These are phyloP conservation scores for Cinclus mexicanus DNA, from an alignment of 2,113 vertebrate genomes.

Conservation along the genomic window DNA sequence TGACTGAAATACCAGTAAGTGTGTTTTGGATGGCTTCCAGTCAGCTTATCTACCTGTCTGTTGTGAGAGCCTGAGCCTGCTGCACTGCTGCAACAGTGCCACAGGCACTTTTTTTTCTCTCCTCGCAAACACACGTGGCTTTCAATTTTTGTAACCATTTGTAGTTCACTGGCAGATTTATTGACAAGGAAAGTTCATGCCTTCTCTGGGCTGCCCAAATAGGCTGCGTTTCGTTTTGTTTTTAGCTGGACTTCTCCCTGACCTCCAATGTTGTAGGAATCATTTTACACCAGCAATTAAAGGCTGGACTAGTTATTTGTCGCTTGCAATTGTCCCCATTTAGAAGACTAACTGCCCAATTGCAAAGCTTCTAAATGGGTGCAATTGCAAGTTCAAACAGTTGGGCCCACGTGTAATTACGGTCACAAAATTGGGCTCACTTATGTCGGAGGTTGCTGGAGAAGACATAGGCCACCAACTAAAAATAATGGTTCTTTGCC, in stretches of 20 bases:
- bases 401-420: slow-evolving; percentile 32
- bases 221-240: neutral
- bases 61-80: neutral
- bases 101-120: neutral
- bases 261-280: slow-evolving; percentile 44
- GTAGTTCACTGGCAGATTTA: neutral
- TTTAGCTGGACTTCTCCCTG: slow-evolving; percentile 24
- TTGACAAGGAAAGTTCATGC: slow-evolving; percentile 5
- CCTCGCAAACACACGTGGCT: neutral
- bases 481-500: neutral
- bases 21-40: neutral
- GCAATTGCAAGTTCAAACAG: slow-evolving; percentile 61
- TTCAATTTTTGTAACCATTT: slow-evolving; percentile 8
- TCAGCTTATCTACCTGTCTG: neutral
- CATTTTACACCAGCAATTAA: slow-evolving; percentile 57
- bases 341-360: slow-evolving; percentile 65
- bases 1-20: neutral
- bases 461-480: neutral
- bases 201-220: neutral
- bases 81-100: neutral
- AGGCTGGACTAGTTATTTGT: slow-evolving; percentile 50
- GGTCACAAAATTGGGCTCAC: slow-evolving; percentile 38
- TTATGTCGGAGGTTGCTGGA: neutral
- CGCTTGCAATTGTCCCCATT: slow-evolving; percentile 60
- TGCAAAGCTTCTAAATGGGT: slow-evolving; percentile 53